Conservation (phyloP, 2,888 invertebrate species). For the Sesamia inferens region DNA sequence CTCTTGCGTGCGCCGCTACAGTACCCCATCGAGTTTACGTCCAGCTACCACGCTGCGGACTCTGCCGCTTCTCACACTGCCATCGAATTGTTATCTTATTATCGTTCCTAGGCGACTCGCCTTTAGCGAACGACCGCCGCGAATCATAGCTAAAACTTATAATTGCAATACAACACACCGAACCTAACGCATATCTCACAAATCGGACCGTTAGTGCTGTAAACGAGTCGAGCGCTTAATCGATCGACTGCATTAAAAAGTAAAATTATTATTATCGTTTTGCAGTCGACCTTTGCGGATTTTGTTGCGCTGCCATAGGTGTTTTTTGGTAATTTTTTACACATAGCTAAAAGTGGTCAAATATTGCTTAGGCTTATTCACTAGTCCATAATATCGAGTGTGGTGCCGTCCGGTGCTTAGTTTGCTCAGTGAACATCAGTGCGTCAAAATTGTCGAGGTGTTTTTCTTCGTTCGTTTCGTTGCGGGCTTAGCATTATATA, state of each 20-base stretch:
- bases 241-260: slow-evolving; percentile 89
- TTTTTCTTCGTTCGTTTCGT: slow-evolving; percentile 83
- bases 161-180: slow-evolving; percentile 65
- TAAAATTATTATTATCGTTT: slow-evolving; percentile 84
- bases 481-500: slow-evolving; percentile 82
- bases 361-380: slow-evolving; percentile 71
- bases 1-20: slow-evolving; percentile 85
- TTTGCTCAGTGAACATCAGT: slow-evolving; percentile 83
- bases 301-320: slow-evolving; percentile 81
- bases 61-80: slow-evolving; percentile 86
- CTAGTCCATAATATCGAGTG: slow-evolving; percentile 71
- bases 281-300: slow-evolving; percentile 80
- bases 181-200: slow-evolving; percentile 68
- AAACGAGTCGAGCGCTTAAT: slow-evolving; percentile 83
- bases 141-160: slow-evolving; percentile 73
- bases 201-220: slow-evolving; percentile 75
- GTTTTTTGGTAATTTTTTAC: slow-evolving; percentile 73
- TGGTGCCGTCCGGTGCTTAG: slow-evolving; percentile 88
- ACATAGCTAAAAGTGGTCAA: slow-evolving; percentile 71
- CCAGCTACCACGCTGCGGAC: slow-evolving; percentile 86
- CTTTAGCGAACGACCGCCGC: slow-evolving; percentile 78
- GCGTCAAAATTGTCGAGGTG: slow-evolving; percentile 82
- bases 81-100: slow-evolving; percentile 85
- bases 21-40: slow-evolving; percentile 82
- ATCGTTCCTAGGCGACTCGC: slow-evolving; percentile 82